Evolutionary conservation across 64 coral and sea anemone species (phyloP), one percentile per base, ranked within the genome.

Genomic region (Dendrophyllia cribrosa): DNA sequence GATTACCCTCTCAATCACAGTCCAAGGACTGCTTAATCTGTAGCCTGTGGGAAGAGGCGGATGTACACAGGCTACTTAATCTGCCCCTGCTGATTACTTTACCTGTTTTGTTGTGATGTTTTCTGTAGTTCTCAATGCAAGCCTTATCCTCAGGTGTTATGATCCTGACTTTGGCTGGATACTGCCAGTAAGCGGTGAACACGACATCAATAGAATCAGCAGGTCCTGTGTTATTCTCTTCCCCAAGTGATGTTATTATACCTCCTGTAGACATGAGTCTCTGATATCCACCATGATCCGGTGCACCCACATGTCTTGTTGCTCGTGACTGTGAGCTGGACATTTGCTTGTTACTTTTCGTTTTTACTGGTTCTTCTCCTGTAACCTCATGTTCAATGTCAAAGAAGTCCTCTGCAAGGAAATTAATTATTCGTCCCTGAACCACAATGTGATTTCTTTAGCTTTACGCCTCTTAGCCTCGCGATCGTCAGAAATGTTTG

Each of bases 251-350:
- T 1, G 94, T 76, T 5, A 85, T 83, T 77, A 99, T 24, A 7
- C 87, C 77, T 13, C 94, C 97, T 9, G 97, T 99, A 47, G 91
- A 74, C 34, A 99, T 99, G 25, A 99, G 91, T 60, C 97, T 91
- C 88, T 99, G 97, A 79, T 94, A 99, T 0, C 97, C 97, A 2
- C 97, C 97, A 50, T 99, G 97, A 68, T 99, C 97, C 7, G 97
- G 97, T 82, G 79, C 94, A 4, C 97, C 97, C 25, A 99, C 81
- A 66, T 99, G 97, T 6, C 97, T 74, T 60, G n/a, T 93, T 79
- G 0, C 3, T 68, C 51, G 58, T 70, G 23, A n/a, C 0, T 58
- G 7, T 7, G 58, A 11, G 26, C 53, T 44, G 53, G 17, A 22
- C 9, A 66, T 88, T 75, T 84, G 22, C 3, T 62, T 43, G 25